These are phyloP conservation scores for Gymnorhina tibicen DNA, from an alignment of 2,113 vertebrate genomes.

Conservation along the genomic window DNA sequence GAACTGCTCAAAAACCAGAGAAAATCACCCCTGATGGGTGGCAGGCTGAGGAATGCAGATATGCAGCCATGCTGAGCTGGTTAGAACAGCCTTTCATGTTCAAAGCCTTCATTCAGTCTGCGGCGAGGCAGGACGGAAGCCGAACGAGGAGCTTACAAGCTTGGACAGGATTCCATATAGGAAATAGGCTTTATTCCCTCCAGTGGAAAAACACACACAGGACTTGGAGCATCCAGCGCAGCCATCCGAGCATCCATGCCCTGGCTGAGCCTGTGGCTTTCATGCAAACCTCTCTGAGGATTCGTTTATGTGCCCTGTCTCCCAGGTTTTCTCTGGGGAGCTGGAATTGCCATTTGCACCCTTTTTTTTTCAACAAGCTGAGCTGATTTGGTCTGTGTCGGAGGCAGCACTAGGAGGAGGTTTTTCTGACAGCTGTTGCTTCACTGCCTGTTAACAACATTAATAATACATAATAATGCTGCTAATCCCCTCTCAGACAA, in stretches of 20 bases:
- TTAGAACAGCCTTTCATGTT: constrained; percentile 34
- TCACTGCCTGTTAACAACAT: neutral
- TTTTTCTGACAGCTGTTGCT: neutral
- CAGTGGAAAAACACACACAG: constrained; percentile 38
- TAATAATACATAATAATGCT: neutral
- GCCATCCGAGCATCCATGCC: neutral
- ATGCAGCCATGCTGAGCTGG: neutral
- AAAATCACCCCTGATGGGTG: neutral
- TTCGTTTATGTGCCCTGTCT: neutral
- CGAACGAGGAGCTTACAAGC: neutral
- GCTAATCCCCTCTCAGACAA: neutral
- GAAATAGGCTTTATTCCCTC: constrained; percentile 28
- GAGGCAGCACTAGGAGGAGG: neutral
- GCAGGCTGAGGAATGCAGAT: neutral
- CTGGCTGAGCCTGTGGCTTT: neutral
- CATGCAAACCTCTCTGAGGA: neutral
- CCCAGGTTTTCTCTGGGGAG: neutral
- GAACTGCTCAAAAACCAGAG: neutral
- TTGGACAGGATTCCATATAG: neutral
- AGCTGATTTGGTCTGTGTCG: neutral
- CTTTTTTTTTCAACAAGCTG: neutral
- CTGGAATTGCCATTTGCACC: neutral
- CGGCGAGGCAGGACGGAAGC: constrained; percentile 3
- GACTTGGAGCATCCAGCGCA: neutral
- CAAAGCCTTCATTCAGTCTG: constrained; percentile 15